Percentiles rank a stretch among this genome's conserved stretches.
Evolutionary conservation across 2,113 vertebrate genomes (phyloP).

Genomic region (Nibea albiflora): DNA sequence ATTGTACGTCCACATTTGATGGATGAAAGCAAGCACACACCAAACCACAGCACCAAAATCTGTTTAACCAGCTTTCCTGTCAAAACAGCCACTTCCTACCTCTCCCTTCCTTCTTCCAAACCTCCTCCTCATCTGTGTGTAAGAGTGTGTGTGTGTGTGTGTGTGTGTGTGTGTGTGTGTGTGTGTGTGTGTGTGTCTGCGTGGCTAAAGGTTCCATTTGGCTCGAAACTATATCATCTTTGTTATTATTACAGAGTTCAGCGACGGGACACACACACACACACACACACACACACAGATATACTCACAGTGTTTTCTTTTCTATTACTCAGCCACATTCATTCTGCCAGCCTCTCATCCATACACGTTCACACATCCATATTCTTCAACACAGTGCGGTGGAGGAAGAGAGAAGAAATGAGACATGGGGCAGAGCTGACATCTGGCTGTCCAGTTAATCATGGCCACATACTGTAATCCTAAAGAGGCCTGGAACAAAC

Average conservation of each 20-base stretch:
- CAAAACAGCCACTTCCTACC: constrained; percentile 36
- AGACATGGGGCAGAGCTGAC: constrained; percentile 34
- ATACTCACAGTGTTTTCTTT: constrained; percentile 15
- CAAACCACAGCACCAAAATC: not conserved
- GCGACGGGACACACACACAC: constrained; percentile 38
- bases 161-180: constrained; percentile 28
- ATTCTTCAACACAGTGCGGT: not conserved
- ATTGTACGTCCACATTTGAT: not conserved
- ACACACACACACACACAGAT: constrained; percentile 24
- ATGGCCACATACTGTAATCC: constrained; percentile 40
- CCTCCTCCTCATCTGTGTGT: not conserved
- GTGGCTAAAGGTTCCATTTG: constrained; percentile 29
- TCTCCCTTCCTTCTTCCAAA: constrained; percentile 33
- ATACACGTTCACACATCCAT: constrained; percentile 40
- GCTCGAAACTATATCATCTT: constrained; percentile 34
- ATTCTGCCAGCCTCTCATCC: constrained; percentile 13
- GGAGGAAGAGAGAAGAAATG: not conserved
- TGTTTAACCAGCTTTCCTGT: constrained; percentile 37
- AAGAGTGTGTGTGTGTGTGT: not conserved
- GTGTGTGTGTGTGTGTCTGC: constrained; percentile 34
- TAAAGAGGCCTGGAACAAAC: constrained; percentile 33
- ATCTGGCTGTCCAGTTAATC: constrained; percentile 63
- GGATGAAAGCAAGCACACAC: not conserved
- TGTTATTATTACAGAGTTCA: constrained; percentile 56
- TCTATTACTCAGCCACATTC: constrained; percentile 28